These are phyloP conservation scores for Solenodon paradoxus DNA, from an alignment of 2,113 vertebrate species.

Conservation along the genomic window DNA sequence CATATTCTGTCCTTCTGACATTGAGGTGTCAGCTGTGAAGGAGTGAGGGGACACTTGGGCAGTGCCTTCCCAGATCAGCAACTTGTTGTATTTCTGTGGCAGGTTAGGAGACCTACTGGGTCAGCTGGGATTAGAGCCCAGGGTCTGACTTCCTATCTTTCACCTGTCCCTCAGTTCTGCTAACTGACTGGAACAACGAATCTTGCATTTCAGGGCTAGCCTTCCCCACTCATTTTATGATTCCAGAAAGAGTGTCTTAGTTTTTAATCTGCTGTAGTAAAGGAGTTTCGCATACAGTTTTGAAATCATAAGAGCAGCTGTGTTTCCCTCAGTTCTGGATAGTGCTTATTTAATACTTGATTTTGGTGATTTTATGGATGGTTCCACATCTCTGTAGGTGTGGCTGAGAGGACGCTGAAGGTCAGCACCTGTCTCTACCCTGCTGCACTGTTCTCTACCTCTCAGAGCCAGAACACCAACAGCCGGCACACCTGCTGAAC, in stretches of 20 bases:
- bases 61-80: too few species aligned
- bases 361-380: neutral
- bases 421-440: too few species aligned
- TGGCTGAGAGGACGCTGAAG: neutral
- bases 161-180: too few species aligned
- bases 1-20: neutral
- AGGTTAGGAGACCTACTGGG: neutral
- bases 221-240: neutral
- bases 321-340: neutral
- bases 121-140: neutral
- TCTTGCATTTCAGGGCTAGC: neutral
- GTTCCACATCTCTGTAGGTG: neutral
- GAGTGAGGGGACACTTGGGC: too few species aligned
- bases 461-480: neutral
- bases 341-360: neutral
- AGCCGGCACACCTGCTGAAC: too few species aligned
- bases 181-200: fast-evolving
- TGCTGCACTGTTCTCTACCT: neutral
- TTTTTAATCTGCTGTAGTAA: neutral
- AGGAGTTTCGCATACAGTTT: neutral
- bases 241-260: neutral
- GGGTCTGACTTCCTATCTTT: fast-evolving
- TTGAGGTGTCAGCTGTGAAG: neutral
- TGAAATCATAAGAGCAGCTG: neutral
- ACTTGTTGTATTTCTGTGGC: neutral